phyloP scores from a whole-genome alignment of 2,797 vertebrate genomes.

The Spea hammondii region DNA sequence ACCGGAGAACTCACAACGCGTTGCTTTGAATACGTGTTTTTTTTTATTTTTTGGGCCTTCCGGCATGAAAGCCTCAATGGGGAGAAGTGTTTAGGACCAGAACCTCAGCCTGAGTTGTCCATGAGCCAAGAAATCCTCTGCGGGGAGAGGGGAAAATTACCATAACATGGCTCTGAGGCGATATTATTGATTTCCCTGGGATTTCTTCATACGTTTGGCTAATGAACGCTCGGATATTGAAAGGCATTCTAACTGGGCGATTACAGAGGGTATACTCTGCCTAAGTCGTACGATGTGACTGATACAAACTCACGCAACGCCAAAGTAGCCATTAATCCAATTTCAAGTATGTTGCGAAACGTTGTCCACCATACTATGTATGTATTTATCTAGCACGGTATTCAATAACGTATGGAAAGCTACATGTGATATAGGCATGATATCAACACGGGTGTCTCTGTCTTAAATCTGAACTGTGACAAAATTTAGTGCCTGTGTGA shows the following conservation, averaged over 20 bases:
- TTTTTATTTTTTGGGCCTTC: neutral
- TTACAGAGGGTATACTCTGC: neutral
- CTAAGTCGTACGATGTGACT: neutral
- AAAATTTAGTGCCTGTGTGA: too few relatives aligned
- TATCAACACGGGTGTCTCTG: too few relatives aligned
- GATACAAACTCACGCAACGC: neutral
- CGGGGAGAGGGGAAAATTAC: neutral
- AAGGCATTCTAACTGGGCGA: constrained; percentile 20
- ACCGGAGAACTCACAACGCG: neutral
- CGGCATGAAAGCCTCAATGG: neutral
- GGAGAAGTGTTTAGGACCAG: neutral
- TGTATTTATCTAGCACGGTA: too few relatives aligned
- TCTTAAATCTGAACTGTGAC: too few relatives aligned
- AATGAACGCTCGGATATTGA: constrained; percentile 25
- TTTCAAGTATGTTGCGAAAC: too few relatives aligned
- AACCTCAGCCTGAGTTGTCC: neutral
- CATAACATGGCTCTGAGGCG: neutral
- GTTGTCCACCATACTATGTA: too few relatives aligned
- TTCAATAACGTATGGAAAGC: too few relatives aligned
- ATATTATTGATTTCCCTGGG: constrained; percentile 25
- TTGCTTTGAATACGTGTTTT: neutral
- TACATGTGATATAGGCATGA: too few relatives aligned
- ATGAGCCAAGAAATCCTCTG: neutral
- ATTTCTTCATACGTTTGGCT: constrained; percentile 11
- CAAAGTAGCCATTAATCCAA: too few relatives aligned